Evolutionary conservation across 2,797 vertebrate genomes (phyloP).

Genomic region (Lithobates sylvaticus): DNA sequence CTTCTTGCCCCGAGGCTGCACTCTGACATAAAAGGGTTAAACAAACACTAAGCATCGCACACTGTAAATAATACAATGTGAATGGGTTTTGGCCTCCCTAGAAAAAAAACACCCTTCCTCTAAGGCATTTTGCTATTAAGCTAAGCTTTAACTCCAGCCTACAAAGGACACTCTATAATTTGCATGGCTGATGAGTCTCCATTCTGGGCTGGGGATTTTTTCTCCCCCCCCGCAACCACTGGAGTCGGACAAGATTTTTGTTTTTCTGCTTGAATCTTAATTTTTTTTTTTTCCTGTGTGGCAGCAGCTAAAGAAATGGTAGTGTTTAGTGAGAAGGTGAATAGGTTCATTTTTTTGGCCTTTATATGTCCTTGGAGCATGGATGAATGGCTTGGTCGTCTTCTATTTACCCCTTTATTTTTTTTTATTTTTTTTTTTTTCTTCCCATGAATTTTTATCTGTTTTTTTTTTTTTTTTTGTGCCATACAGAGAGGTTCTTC

Average conservation of each 20-base stretch:
- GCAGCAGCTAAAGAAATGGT: constrained; percentile 5
- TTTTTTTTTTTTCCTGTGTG: constrained; percentile 60
- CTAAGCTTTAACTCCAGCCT: constrained; percentile 74
- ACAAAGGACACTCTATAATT: constrained; percentile 80
- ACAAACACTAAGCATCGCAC: constrained; percentile 74
- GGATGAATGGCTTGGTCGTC: too few species aligned
- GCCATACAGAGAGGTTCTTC: too few species aligned
- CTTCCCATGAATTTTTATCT: too few species aligned
- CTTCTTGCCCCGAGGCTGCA: not conserved
- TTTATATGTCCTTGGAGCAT: not conserved
- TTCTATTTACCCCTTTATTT: too few species aligned
- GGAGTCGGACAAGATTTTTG: constrained; percentile 74
- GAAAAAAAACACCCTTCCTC: constrained; percentile 79
- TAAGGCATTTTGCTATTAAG: constrained; percentile 74
- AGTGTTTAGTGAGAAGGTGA: not conserved
- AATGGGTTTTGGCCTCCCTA: constrained; percentile 78
- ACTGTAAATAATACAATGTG: constrained; percentile 81
- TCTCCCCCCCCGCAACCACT: constrained; percentile 71
- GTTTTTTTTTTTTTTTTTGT: too few species aligned
- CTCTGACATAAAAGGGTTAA: constrained; percentile 64
- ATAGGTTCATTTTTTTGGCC: constrained; percentile 3
- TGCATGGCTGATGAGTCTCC: constrained; percentile 80
- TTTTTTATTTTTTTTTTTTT: too few species aligned
- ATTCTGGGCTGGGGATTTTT: constrained; percentile 69
- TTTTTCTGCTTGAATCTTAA: constrained; percentile 66